Evolutionary conservation across 92 coral and sea anemone genomes (phyloP), one percentile per base, ranked within the genome.

Genomic region (Siderastrea radians): DNA sequence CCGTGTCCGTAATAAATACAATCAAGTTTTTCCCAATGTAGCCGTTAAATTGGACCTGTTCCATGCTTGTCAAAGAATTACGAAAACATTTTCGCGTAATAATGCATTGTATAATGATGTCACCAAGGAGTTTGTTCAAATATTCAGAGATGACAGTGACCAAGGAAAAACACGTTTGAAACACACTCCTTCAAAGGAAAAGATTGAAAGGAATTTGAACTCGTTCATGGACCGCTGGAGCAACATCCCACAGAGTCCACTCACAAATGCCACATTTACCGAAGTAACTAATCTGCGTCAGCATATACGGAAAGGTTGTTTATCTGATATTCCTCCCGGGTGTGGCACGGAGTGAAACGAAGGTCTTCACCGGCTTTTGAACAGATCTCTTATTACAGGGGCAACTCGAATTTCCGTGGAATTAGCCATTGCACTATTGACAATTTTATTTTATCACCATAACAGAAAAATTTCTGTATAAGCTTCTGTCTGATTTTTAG

Each of bases 51-150:
- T 91, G 14, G 93, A 90, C 48, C 12, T 85, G 47, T 86, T 86
- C 16, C 94, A 91, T 77, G 94, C 88, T 12, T 85, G 83, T 11
- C 87, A 91, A 59, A 87, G 88, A n/a, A 78, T 90, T 2, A 85
- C 87, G 1, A 73, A 69, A 72, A 79, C 93, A 13, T 49, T 79
- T 17, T 75, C 84, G 2, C 72, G 75, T 19, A 47, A 73, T 3
- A 86, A 71, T 55, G 85, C 74, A 10, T 79, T 86, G 5, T 61
- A 62, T 3, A 68, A 86, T 10, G 75, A 77, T 6, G 61, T 78
- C 70, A 53, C 63, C 0, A 86, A 52, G 54, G 84, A 78, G 17
- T 68, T 86, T 70, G 77, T 74, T 11, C 85, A 77, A 55, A 15
- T 86, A 11, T 86, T 86, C 16, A 58, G 90, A 61, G 50, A 86